phyloP scores from a whole-genome alignment of 2,113 vertebrate species.

The Sigmodon hispidus region DNA sequence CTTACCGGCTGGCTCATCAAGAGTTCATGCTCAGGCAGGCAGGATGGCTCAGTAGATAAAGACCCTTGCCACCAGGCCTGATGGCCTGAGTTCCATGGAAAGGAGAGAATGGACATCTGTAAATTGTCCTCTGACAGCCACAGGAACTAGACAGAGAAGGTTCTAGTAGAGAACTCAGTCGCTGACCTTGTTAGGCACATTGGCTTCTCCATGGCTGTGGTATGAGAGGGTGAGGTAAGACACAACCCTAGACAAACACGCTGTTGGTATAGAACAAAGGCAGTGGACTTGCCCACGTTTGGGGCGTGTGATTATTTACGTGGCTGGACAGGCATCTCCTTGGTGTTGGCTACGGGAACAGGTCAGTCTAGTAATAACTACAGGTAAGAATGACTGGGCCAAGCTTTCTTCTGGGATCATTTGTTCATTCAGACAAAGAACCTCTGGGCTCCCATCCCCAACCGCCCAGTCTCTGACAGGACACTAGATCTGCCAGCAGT shows the following conservation, averaged over 20 bases:
- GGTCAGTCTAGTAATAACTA: background rate
- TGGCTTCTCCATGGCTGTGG: background rate
- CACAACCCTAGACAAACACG: background rate
- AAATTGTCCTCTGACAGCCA: background rate
- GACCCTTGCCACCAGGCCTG: background rate
- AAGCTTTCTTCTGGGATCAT: background rate
- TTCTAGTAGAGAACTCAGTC: background rate
- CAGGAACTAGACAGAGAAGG: background rate
- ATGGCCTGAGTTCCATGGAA: background rate
- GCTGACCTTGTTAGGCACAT: background rate
- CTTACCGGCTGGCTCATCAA: slow-evolving; percentile 90
- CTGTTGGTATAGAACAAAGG: background rate
- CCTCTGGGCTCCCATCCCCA: background rate
- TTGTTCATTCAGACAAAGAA: background rate
- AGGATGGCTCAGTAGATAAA: background rate
- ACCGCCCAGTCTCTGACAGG: background rate
- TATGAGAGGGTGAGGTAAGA: background rate
- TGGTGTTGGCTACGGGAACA: background rate
- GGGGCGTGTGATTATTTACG: slow-evolving; percentile 29
- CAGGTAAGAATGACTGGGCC: slow-evolving; percentile 18
- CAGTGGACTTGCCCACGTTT: background rate
- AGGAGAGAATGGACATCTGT: background rate
- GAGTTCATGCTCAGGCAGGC: slow-evolving; percentile 89
- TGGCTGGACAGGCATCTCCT: slow-evolving; percentile 2
- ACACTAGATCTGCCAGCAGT: background rate